Conservation (phyloP, 92 coral and sea anemone genomes). For the Phenganax subtilis region DNA sequence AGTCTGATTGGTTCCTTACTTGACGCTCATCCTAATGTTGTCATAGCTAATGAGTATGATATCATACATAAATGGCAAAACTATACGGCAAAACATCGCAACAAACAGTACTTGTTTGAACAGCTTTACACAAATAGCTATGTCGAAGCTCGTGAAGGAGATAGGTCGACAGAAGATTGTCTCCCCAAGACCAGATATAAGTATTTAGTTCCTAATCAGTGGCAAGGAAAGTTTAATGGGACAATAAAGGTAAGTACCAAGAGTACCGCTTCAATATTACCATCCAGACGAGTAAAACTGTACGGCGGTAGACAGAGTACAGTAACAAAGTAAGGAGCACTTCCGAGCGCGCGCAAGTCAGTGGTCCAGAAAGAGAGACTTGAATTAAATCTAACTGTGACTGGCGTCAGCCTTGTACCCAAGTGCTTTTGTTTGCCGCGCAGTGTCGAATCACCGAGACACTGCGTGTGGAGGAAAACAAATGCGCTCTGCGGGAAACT, state of each 20-base stretch:
- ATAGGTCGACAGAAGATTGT: slow-evolving; percentile 24
- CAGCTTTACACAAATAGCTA: slow-evolving; percentile 20
- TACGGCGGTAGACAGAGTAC: too few species aligned
- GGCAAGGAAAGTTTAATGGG: slow-evolving; percentile 29
- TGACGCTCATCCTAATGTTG: slow-evolving; percentile 55
- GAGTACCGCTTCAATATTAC: too few species aligned
- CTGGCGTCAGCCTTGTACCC: too few species aligned
- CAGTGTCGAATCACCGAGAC: too few species aligned
- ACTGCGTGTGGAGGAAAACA: too few species aligned
- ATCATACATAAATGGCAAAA: slow-evolving; percentile 37
- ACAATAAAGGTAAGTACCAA: slow-evolving; percentile 12
- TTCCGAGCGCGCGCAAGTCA: too few species aligned
- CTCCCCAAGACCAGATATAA: slow-evolving; percentile 9
- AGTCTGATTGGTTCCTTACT: slow-evolving; percentile 45
- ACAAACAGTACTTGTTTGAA: slow-evolving; percentile 24
- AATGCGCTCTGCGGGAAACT: too few species aligned
- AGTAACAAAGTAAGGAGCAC: too few species aligned
- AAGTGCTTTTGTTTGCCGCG: too few species aligned
- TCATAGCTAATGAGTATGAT: slow-evolving; percentile 52
- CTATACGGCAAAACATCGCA: slow-evolving; percentile 14
- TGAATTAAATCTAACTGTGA: too few species aligned
- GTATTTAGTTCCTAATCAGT: slow-evolving; percentile 24
- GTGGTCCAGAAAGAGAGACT: too few species aligned
- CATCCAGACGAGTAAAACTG: too few species aligned
- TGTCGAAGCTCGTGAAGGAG: slow-evolving; percentile 11